Evolutionary conservation across 2,113 vertebrate species (phyloP).

Genomic region (Mixornis gularis): DNA sequence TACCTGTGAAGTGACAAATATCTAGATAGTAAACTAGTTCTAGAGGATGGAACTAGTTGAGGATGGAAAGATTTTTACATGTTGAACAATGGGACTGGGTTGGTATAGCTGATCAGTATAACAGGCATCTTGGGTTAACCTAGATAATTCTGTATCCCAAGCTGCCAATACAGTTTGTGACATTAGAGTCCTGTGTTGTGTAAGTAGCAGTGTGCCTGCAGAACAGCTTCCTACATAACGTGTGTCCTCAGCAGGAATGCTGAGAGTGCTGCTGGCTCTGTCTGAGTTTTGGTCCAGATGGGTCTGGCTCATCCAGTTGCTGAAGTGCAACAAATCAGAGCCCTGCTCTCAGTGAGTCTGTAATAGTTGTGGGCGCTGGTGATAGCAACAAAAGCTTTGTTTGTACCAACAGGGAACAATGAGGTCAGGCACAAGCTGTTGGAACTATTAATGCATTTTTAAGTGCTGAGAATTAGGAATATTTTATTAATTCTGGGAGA

Average conservation of each 20-base stretch:
- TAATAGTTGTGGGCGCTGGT: slow-evolving; percentile 4
- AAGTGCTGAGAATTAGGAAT: slow-evolving; percentile 52
- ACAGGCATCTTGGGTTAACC: background rate
- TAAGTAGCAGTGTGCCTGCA: background rate
- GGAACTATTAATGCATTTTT: slow-evolving; percentile 51
- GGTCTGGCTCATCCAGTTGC: background rate
- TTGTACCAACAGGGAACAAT: slow-evolving; percentile 45
- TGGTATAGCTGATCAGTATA: background rate
- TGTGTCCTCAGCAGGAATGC: background rate
- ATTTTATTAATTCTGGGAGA: slow-evolving; percentile 43
- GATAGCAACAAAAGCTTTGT: slow-evolving; percentile 56
- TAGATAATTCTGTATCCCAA: background rate
- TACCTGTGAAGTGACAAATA: background rate
- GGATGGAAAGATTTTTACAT: background rate
- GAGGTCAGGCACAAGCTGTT: slow-evolving; percentile 52
- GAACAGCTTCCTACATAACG: background rate
- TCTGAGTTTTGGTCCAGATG: slow-evolving; percentile 23
- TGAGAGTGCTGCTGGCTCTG: background rate
- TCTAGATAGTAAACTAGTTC: background rate
- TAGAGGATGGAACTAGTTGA: background rate
- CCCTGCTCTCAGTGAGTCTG: slow-evolving; percentile 1
- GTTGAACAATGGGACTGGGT: background rate
- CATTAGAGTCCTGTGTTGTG: background rate
- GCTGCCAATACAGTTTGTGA: background rate
- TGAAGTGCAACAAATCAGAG: slow-evolving; percentile 8